A percentile compares a stretch with the other conserved stretches of the same genome.
These are phyloP conservation scores for Poecilia gillii DNA, from an alignment of 2,797 vertebrate species.

Conservation along the genomic window DNA sequence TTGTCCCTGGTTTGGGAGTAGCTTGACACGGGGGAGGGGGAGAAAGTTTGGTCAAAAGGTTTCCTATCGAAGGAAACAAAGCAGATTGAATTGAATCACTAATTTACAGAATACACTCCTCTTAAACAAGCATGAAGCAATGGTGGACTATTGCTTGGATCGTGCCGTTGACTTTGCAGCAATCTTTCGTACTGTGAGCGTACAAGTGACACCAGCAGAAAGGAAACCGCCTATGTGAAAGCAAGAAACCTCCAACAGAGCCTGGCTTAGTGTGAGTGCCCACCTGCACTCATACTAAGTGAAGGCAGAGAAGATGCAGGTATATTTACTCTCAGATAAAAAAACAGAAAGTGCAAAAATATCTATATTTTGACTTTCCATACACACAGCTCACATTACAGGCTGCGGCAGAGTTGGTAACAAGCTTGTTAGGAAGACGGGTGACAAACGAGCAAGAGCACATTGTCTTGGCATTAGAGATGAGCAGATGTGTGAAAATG, in stretches of 20 bases:
- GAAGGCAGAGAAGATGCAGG: not conserved
- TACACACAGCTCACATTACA: constrained; percentile 36
- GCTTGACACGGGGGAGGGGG: no score
- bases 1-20: no score
- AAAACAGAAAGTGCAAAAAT: constrained; percentile 24
- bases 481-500: constrained; percentile 81
- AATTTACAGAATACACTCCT: no score
- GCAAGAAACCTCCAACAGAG: no score
- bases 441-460: constrained; percentile 74
- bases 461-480: constrained; percentile 77
- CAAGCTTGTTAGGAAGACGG: constrained; percentile 77
- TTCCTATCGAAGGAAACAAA: not conserved
- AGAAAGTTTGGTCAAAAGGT: not conserved
- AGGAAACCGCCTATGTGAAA: no score
- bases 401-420: constrained; percentile 55
- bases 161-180: not conserved
- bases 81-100: no score
- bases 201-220: no score
- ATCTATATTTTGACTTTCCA: not conserved
- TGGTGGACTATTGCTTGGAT: not conserved
- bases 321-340: constrained; percentile 22
- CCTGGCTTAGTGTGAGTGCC: not conserved
- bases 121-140: not conserved
- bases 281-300: no score
- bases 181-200: not conserved